phyloP scores from a whole-genome alignment of 37 sponge, comb jelly and placozoan species.

The Chondrilla cf. caribensis region DNA sequence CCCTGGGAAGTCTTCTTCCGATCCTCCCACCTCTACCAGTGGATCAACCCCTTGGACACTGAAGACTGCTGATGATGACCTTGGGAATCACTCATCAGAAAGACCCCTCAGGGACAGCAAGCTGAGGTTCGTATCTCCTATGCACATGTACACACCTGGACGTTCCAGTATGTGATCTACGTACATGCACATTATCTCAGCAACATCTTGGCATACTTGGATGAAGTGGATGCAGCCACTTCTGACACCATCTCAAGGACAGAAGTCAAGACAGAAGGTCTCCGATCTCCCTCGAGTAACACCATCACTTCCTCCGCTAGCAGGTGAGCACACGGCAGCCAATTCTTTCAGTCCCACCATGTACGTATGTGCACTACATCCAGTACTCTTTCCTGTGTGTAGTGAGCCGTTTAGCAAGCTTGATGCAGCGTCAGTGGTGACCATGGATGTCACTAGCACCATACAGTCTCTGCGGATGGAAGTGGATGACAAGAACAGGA shows the following conservation, averaged over 20 bases:
- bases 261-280: neutral
- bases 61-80: too few relatives aligned
- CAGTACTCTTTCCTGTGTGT: too few relatives aligned
- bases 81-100: too few relatives aligned
- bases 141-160: too few relatives aligned
- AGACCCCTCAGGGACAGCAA: too few relatives aligned
- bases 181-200: slow-evolving; percentile 13
- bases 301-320: neutral
- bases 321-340: neutral
- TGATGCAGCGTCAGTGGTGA: slow-evolving; percentile 61
- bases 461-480: slow-evolving; percentile 74
- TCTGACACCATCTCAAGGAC: neutral
- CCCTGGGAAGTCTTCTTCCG: too few relatives aligned
- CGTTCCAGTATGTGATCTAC: neutral
- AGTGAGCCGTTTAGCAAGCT: neutral
- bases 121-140: too few relatives aligned
- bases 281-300: slow-evolving; percentile 1
- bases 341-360: too few relatives aligned
- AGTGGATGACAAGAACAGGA: slow-evolving; percentile 83
- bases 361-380: too few relatives aligned
- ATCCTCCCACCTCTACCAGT: too few relatives aligned
- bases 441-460: slow-evolving; percentile 72
- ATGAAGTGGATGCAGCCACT: slow-evolving; percentile 62
- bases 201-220: slow-evolving; percentile 62
- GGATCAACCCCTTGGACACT: too few relatives aligned